Evolutionary conservation across 2,797 vertebrate species (phyloP).

Genomic region (Coccyzus lansbergi): DNA sequence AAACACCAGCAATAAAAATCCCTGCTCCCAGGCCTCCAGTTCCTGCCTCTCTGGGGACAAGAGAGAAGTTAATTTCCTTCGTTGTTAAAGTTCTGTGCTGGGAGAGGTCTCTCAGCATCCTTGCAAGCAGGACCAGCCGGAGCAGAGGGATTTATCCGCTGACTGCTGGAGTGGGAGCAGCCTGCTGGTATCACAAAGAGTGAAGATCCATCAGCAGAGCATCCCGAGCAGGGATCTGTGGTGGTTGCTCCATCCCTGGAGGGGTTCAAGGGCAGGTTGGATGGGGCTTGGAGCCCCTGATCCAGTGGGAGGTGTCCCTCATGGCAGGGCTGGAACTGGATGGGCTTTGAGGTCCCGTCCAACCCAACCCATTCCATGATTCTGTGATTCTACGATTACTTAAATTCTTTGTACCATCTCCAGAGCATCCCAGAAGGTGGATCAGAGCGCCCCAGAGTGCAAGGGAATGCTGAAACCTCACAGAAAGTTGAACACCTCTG

Average conservation of each 20-base stretch:
- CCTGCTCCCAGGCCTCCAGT: background rate
- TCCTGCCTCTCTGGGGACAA: background rate
- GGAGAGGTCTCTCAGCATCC: background rate
- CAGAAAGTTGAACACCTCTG: fast-evolving
- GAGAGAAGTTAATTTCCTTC: background rate
- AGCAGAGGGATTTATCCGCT: background rate
- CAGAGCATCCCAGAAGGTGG: background rate
- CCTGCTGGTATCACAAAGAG: background rate
- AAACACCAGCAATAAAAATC: background rate
- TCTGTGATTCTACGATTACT: background rate
- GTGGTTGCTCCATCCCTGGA: too few relatives aligned
- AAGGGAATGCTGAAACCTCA: background rate
- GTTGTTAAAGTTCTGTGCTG: background rate
- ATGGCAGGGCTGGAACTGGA: too few relatives aligned
- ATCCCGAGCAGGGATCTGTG: background rate
- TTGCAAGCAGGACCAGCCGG: background rate
- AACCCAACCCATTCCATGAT: too few relatives aligned
- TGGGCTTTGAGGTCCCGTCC: too few relatives aligned
- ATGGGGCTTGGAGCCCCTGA: too few relatives aligned
- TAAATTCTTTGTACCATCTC: background rate
- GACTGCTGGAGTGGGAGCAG: background rate
- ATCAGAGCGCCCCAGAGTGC: fast-evolving
- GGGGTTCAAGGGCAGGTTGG: too few relatives aligned
- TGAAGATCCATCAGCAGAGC: background rate
- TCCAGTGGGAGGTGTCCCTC: too few relatives aligned